Evolutionary conservation across 2,797 vertebrate species (phyloP), one percentile per base, ranked within the genome.

Genomic region (Petrocephalus sullivani): DNA sequence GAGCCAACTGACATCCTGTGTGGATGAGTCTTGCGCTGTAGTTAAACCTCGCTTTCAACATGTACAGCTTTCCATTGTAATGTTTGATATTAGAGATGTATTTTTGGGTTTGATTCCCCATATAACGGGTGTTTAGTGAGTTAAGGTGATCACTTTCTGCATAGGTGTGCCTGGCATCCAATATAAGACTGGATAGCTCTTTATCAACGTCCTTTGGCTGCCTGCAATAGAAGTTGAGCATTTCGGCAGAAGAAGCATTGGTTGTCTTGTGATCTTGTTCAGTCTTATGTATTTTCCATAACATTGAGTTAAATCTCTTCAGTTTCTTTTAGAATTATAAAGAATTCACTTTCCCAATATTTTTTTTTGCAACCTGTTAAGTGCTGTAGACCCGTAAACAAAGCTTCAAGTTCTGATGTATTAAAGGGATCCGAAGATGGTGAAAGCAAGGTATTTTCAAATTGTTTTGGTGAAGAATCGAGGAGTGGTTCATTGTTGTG

Each of bases 381-480:
- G 9, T 54, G 81, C 81, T 78, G 71, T n/a, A 78, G 37, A 54
- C 41, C 54, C 14, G 8, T 16, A 56, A 54, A 85, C 53, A 58
- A 33, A 56, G 28, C 56, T 58, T 37, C 19, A 56, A 85, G 53
- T 12, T 21, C 53, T 60, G 53, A 28, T 58, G 19, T 58, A 83
- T 51, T 83, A 60, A 37, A 86, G 56, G 14, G 84, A 86, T 86
- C 33, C 23, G 57, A 87, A 84, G 23, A 64, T 78, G 87, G 83
- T 67, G 89, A 67, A 54, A 61, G 92, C 93, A 89, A 90, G 87
- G 91, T 89, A 37, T 83, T 88, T 86, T 93, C 88, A 89, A 75
- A 61, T 87, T 51, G 88, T 91, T 90, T 94, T 89, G 92, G 88
- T 93, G 92, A 90, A 90, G 92, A 92, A 60, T 92, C 89, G 90